Evolutionary conservation across 2,113 vertebrate genomes (phyloP).

Genomic region (Urocynchramus pylzowi): DNA sequence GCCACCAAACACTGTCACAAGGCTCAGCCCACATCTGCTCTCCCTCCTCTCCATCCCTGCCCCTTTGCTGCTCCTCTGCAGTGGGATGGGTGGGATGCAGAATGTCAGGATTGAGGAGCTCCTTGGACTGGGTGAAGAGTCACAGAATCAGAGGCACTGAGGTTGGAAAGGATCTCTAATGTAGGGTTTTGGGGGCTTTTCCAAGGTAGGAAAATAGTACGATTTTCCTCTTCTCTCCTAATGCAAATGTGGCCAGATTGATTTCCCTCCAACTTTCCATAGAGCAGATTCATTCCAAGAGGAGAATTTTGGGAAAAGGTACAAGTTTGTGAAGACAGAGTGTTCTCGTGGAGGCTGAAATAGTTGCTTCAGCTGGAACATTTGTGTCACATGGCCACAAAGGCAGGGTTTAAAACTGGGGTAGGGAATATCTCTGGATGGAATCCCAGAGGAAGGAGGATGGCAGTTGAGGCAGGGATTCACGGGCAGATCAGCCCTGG

Average conservation of each 20-base stretch:
- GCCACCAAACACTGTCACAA: background rate
- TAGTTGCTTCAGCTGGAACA: background rate
- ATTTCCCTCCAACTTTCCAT: slow-evolving; percentile 27
- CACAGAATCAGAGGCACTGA: background rate
- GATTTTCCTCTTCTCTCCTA: background rate
- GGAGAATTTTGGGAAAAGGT: slow-evolving; percentile 30
- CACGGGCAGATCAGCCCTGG: background rate
- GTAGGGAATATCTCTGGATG: background rate
- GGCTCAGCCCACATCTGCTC: fast-evolving
- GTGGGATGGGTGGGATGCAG: background rate
- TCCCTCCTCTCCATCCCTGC: background rate
- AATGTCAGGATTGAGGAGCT: background rate
- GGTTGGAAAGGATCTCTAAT: background rate
- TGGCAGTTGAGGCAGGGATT: background rate
- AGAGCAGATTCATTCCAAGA: background rate
- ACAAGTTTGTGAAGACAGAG: slow-evolving; percentile 6
- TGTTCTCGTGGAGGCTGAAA: background rate
- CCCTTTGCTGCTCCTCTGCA: background rate
- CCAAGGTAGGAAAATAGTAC: background rate
- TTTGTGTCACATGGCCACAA: background rate
- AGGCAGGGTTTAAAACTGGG: background rate
- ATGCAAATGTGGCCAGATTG: background rate
- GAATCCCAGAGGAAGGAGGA: background rate
- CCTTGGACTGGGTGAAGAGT: background rate
- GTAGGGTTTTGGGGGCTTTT: background rate